Base-by-base conservation (phyloP, 2,113 vertebrate species). In the Trachemys scripta region DNA sequence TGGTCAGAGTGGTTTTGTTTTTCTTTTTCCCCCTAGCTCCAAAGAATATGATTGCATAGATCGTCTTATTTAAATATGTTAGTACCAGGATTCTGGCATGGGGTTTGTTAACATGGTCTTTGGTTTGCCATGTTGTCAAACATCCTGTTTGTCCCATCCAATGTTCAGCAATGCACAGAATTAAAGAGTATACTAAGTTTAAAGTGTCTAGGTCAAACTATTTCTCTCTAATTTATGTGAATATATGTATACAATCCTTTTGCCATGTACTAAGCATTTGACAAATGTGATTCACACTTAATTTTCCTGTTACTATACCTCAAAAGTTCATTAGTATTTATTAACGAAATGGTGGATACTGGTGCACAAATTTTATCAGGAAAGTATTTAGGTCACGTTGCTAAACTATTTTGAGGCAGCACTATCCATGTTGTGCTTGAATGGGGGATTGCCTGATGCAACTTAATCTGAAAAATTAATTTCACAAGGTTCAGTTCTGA, bases 391-490 rank as follows among this genome's bases (percentile, higher is more conserved):
- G 16, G 29, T 51, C 88, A 75, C 0, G 1, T 51, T 62, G 4
- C 80, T 76, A 86, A 87, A 92, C 76, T 88, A 91, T 90, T 89
- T 24, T 50, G 35, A 12, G 49, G 3, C 35, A 89, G 45, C 95
- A 76, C 83, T 82, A 83, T 53, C 25, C 20, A 47, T 57, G 20
- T 47, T 88, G n/a, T 11, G 62, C 38, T 94, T 69, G 42, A 86
- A 14, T 49, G 82, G 54, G 25, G 35, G 62, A 93, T 89, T 85
- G n/a, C 8, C 11, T 95, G 84, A 90, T 84, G 84, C 92, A 96
- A 95, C 93, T 84, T 84, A 94, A 80, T 92, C 82, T 89, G 83
- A 92, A 96, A 95, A 86, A 94, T 80, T 92, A 93, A 97, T 95
- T 96, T 92, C 19, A 10, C 53, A 94, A 80, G n/a, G 87, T 82